These are phyloP conservation scores for Brachionus sp. DNA, from an alignment of 1,140 invertebrate genomes.

Conservation along the genomic window DNA sequence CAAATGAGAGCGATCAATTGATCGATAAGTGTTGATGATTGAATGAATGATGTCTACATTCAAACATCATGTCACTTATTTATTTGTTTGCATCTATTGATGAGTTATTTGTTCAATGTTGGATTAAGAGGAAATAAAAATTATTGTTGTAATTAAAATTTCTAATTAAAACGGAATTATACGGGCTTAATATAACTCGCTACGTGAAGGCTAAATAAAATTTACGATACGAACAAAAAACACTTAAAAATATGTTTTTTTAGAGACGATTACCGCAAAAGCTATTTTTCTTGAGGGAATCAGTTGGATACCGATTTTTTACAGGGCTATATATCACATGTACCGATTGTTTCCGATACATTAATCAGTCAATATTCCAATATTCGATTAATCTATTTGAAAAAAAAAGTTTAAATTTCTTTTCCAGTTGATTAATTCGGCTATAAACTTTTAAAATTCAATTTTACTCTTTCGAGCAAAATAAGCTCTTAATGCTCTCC, in stretches of 20 bases:
- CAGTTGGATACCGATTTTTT: not conserved
- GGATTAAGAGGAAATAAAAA: not conserved
- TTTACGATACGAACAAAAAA: not conserved
- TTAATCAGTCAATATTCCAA: slow-evolving; percentile 40
- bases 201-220: not conserved
- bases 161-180: slow-evolving; percentile 35
- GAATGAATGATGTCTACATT: not conserved
- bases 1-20: slow-evolving; percentile 3
- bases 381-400: not conserved
- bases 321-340: not conserved
- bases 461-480: not conserved
- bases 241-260: slow-evolving; percentile 20
- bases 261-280: slow-evolving; percentile 11
- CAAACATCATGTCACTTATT: slow-evolving; percentile 35
- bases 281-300: not conserved
- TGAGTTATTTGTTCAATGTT: slow-evolving; percentile 32
- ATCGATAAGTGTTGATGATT: slow-evolving; percentile 7
- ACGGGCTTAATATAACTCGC: not conserved
- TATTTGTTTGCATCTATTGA: not conserved
- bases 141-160: slow-evolving; percentile 19
- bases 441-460: not conserved
- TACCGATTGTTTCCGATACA: slow-evolving; percentile 35
- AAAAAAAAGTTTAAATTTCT: slow-evolving; percentile 16
- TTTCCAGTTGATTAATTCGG: slow-evolving; percentile 30
- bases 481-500: not conserved